A percentile compares a stretch with the other conserved stretches of the same genome.
These are phyloP conservation scores for Drosophila fungiperda DNA, from an alignment of 2,888 invertebrate genomes.

Conservation along the genomic window DNA sequence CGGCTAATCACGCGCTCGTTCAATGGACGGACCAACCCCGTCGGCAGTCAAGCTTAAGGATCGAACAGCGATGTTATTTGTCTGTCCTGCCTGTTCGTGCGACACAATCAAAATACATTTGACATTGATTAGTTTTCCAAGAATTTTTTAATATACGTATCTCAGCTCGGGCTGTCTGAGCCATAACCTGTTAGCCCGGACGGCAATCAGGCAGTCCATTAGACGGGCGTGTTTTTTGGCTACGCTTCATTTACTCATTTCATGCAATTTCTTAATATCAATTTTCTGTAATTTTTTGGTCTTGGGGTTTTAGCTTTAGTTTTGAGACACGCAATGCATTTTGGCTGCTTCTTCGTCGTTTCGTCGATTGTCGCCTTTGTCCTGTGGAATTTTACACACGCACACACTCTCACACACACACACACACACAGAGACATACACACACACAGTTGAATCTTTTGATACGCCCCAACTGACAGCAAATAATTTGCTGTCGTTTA, in stretches of 20 bases:
- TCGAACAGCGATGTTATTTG: conserved; percentile 14
- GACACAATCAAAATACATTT: conserved; percentile 71
- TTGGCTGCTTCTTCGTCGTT: conserved; percentile 12
- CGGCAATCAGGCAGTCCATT: conserved; percentile 75
- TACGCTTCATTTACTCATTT: conserved; percentile 79
- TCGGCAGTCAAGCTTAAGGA: conserved; percentile 12
- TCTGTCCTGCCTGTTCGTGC: conserved; percentile 39
- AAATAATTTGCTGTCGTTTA: conserved; percentile 67
- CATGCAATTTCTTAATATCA: conserved; percentile 78
- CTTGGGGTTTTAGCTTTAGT: conserved; percentile 30
- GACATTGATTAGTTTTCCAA: conserved; percentile 79
- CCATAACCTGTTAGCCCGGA: conserved; percentile 14
- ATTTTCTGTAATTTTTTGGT: conserved; percentile 61
- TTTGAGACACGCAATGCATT: conserved; percentile 70
- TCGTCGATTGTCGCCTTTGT: conserved; percentile 40
- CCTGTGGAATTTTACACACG: conserved; percentile 49
- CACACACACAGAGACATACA: no score
- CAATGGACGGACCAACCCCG: neutral
- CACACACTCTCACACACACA: conserved; percentile 42
- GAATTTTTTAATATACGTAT: conserved; percentile 71
- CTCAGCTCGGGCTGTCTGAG: neutral
- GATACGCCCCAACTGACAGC: conserved; percentile 52
- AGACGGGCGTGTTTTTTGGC: conserved; percentile 69
- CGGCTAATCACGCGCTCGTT: conserved; percentile 63
- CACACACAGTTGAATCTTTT: conserved; percentile 9